Evolutionary conservation across 1,140 invertebrate species (phyloP).

Genomic region (Hyposmocoma kahamanoa): DNA sequence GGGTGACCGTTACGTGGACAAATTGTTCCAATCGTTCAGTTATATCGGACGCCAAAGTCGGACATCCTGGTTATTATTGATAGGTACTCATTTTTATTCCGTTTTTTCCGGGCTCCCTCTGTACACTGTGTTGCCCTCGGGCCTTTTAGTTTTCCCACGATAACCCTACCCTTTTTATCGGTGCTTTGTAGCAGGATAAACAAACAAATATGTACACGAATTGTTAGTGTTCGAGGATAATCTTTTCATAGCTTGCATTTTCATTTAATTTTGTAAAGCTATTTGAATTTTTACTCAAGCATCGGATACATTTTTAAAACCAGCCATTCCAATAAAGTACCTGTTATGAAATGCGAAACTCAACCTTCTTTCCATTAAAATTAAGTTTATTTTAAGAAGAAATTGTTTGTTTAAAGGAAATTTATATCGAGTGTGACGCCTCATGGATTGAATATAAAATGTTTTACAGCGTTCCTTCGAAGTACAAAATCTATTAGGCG

Average conservation of each 20-base stretch:
- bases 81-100: slow-evolving; percentile 1
- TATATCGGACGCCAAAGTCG: slow-evolving; percentile 18
- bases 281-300: too few relatives aligned
- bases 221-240: too few relatives aligned
- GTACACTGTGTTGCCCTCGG: not conserved
- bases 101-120: not conserved
- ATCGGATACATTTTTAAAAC: too few relatives aligned
- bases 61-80: slow-evolving; percentile 6
- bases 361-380: too few relatives aligned
- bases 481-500: slow-evolving; percentile 59
- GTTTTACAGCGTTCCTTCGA: slow-evolving; percentile 40
- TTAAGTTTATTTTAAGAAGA: too few relatives aligned
- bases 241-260: too few relatives aligned
- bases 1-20: slow-evolving; percentile 50
- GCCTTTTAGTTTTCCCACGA: not conserved
- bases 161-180: not conserved
- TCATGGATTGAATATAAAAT: slow-evolving; percentile 35
- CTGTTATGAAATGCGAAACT: too few relatives aligned
- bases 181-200: too few relatives aligned
- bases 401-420: too few relatives aligned
- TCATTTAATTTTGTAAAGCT: too few relatives aligned
- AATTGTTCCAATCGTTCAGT: slow-evolving; percentile 54
- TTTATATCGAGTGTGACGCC: not conserved
- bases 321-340: too few relatives aligned
- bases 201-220: too few relatives aligned